Evolutionary conservation across 2,888 invertebrate species (phyloP).

Genomic region (Caenorhabditis wallacei): DNA sequence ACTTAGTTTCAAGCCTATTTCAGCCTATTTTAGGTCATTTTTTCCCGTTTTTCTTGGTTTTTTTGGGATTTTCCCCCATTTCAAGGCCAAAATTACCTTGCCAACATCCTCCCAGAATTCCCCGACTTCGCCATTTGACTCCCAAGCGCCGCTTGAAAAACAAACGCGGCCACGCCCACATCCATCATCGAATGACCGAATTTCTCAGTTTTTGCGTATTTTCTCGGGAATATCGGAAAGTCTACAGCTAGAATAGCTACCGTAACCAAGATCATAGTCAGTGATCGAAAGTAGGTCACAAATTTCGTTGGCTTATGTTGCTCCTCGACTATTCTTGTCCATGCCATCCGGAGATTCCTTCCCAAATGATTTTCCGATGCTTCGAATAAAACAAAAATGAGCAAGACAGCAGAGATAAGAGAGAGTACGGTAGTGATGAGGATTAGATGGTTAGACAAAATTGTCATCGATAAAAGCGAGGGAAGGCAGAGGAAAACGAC

Average conservation of each 20-base stretch:
- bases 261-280: slow-evolving; percentile 87
- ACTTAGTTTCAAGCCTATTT: too few species aligned
- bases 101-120: slow-evolving; percentile 27
- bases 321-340: slow-evolving; percentile 72
- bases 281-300: slow-evolving; percentile 73
- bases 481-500: slow-evolving; percentile 74
- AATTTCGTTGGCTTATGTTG: slow-evolving; percentile 75
- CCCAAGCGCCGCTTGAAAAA: slow-evolving; percentile 88
- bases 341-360: slow-evolving; percentile 30
- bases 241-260: slow-evolving; percentile 95
- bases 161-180: slow-evolving; percentile 93
- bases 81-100: slow-evolving; percentile 6
- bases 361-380: slow-evolving; percentile 31
- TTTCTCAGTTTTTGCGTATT: slow-evolving; percentile 90
- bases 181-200: slow-evolving; percentile 89
- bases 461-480: slow-evolving; percentile 66
- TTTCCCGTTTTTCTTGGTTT: neutral
- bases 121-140: slow-evolving; percentile 50
- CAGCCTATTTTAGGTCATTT: neutral
- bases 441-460: slow-evolving; percentile 61
- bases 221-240: slow-evolving; percentile 91
- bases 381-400: slow-evolving; percentile 51
- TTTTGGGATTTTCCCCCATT: neutral
- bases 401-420: slow-evolving; percentile 31
- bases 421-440: slow-evolving; percentile 42